Base-by-base conservation (phyloP, 2,113 vertebrate genomes). In the Cheirogaleus medius region DNA sequence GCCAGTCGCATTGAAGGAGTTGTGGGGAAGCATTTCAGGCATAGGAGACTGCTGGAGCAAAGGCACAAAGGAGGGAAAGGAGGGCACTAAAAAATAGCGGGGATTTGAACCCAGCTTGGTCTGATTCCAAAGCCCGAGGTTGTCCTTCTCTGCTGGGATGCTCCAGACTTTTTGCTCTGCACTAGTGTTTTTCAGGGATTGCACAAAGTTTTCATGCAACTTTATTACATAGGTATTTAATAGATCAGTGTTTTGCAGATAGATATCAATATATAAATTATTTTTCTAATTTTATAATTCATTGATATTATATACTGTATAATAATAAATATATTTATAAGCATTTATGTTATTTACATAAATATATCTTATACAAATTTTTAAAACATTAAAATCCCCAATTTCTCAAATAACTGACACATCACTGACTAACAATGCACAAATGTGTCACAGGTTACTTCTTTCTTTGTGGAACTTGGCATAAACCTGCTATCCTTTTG, bases 71-170 rank as follows among this genome's bases (percentile, higher is more conserved):
- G 37, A 49, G 3, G 37, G 39, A 84, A 80, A 73, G 3, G 15
- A 39, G 47, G 84, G 5, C 63, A 11, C 63, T 21, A 32, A 21
- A 42, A 39, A 34, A 66, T n/a, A 80, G 42, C n/a, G 52, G 23
- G 49, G 13, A 29, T 42, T 44, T 58, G 54, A 84, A 37, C 18
- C 8, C 29, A 14, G 3, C 9, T 32, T 52, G 23, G 15, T 14
- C 18, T 34, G 42, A 17, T 83, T 52, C 49, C 44, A 68, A 88
- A 90, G 73, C 39, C 64, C 34, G 47, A 81, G 17, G 39, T 4
- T 2, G 1, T 15, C 44, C 58, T 9, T 87, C 4, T 49, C 2
- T 37, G 29, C 0, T 0, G 54, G 17, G 17, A 42, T 52, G 27
- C n/a, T 29, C 44, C 11, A 47, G 37, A 27, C 15, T 15, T 15